Evolutionary conservation across 2,888 invertebrate species (phyloP).

Genomic region (Harmothoe impar): DNA sequence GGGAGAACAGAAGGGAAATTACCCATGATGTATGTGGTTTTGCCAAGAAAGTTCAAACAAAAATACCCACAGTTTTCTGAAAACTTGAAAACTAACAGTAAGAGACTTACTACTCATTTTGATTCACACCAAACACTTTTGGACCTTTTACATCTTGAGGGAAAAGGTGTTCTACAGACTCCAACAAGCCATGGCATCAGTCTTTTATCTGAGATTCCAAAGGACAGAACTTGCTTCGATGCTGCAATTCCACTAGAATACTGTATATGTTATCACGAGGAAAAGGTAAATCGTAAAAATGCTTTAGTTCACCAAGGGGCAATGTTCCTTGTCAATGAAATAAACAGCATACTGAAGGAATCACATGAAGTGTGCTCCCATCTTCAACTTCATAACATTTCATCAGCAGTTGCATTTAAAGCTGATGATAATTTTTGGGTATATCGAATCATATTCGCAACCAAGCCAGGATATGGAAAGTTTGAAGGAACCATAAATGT

Average conservation of each 20-base stretch:
- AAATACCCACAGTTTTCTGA: not conserved
- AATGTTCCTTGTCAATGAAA: not conserved
- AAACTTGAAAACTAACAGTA: not conserved
- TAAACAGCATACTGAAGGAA: not conserved
- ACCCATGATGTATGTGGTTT: not conserved
- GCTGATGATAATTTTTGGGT: not conserved
- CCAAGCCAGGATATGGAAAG: conserved; percentile 12
- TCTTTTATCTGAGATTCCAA: not conserved
- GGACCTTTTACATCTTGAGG: not conserved
- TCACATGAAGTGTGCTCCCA: not conserved
- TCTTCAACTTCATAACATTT: not conserved
- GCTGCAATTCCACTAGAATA: not conserved
- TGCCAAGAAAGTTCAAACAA: not conserved
- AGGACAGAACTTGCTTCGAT: not conserved
- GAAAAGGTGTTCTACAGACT: not conserved
- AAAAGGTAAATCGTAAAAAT: not conserved
- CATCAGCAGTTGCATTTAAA: not conserved
- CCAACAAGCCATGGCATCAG: not conserved
- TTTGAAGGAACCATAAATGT: not conserved
- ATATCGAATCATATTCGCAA: not conserved
- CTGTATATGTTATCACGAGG: not conserved
- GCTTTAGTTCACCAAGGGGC: not conserved
- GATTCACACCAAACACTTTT: not conserved
- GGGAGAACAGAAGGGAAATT: conserved; percentile 12
- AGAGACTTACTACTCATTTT: conserved; percentile 3